Percentiles rank a stretch among this genome's conserved stretches.
Conservation (phyloP, 1,140 invertebrate genomes). For the Anthonomus grandis region DNA sequence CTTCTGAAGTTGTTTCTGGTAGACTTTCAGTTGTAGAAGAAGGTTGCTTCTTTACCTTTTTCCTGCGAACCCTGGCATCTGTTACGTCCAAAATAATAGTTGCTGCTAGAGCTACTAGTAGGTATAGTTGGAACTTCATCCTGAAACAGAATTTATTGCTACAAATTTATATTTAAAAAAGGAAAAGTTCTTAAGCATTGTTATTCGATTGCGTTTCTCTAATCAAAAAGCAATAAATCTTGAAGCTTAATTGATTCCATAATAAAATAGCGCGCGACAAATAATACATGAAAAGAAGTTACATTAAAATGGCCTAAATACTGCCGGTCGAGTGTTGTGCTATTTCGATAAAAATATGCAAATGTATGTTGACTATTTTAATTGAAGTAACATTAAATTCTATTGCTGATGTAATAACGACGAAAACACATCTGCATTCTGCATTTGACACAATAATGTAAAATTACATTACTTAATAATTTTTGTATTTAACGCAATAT, state of each 20-base stretch:
- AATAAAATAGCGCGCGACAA: neutral
- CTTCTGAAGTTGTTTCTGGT: neutral
- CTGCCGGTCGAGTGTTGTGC: slow-evolving; percentile 11
- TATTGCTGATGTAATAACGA: no score
- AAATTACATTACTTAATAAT: no score
- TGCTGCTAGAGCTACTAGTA: slow-evolving; percentile 25
- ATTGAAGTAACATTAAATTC: slow-evolving; percentile 24
- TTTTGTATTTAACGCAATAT: no score
- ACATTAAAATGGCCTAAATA: slow-evolving; percentile 15
- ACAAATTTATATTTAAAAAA: neutral
- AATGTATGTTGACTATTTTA: slow-evolving; percentile 8
- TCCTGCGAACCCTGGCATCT: slow-evolving; percentile 34
- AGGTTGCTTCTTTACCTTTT: slow-evolving; percentile 20
- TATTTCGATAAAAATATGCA: slow-evolving; percentile 15
- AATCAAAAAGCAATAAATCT: slow-evolving; percentile 19
- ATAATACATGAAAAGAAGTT: neutral
- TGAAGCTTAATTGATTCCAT: neutral
- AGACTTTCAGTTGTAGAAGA: neutral
- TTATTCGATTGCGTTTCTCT: neutral
- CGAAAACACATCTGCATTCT: no score
- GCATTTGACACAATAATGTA: no score
- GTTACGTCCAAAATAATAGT: slow-evolving; percentile 19
- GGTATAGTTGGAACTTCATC: slow-evolving; percentile 22
- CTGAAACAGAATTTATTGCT: slow-evolving; percentile 9
- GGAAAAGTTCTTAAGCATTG: slow-evolving; percentile 1